Percentiles rank a stretch among this genome's conserved stretches.
Evolutionary conservation across 1,140 invertebrate genomes (phyloP).

Genomic region (Spodoptera litura): DNA sequence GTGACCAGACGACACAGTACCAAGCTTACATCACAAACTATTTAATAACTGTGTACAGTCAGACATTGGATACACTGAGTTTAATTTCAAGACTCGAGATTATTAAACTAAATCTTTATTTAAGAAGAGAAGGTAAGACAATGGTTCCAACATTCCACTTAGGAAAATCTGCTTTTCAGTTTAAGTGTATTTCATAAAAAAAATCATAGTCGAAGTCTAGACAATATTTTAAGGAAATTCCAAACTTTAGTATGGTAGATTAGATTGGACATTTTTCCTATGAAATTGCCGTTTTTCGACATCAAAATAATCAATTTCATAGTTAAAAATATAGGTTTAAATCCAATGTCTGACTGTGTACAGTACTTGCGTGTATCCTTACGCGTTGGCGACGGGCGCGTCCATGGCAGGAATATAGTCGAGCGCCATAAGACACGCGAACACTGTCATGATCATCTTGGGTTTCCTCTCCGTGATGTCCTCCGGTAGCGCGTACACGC

Average conservation of each 20-base stretch:
- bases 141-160: too few relatives aligned
- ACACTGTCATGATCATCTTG: conserved; percentile 99
- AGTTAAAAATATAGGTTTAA: background rate
- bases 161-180: too few relatives aligned
- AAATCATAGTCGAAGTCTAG: too few relatives aligned
- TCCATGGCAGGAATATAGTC: conserved; percentile 97
- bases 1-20: conserved; percentile 31
- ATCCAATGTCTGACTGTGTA: background rate
- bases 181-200: too few relatives aligned
- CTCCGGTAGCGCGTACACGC: conserved; percentile 99
- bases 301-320: background rate
- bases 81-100: background rate
- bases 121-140: too few relatives aligned
- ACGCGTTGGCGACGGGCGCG: conserved; percentile 67
- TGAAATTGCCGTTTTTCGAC: too few relatives aligned
- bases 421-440: conserved; percentile 99
- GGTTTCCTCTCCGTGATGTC: conserved; percentile 99
- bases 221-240: too few relatives aligned
- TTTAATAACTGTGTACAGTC: background rate
- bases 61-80: background rate
- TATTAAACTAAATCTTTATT: too few relatives aligned
- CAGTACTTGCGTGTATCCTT: conserved; percentile 51
- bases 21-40: conserved; percentile 16
- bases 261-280: too few relatives aligned
- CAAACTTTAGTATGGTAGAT: too few relatives aligned